Conservation (phyloP, 2,888 invertebrate species). For the Patella pellucida region DNA sequence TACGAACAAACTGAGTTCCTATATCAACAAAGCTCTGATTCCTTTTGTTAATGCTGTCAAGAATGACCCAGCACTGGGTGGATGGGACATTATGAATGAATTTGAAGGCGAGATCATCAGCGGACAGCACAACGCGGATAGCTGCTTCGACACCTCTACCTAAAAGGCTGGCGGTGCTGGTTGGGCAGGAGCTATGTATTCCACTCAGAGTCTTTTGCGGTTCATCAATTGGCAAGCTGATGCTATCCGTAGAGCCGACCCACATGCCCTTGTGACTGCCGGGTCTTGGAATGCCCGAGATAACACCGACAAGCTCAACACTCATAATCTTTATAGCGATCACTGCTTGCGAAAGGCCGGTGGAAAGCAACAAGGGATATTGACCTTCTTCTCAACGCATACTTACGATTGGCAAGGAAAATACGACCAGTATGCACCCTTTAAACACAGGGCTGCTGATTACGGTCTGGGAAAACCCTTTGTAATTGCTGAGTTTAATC, state of each 20-base stretch:
- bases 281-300: slow-evolving; percentile 45
- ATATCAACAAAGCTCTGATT: slow-evolving; percentile 44
- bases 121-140: slow-evolving; percentile 28
- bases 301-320: slow-evolving; percentile 39
- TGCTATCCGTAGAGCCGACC: slow-evolving; percentile 42
- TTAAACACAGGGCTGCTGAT: slow-evolving; percentile 28
- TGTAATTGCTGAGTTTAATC: slow-evolving; percentile 34
- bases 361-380: slow-evolving; percentile 37
- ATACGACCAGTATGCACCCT: slow-evolving; percentile 36
- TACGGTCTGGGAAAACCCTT: slow-evolving; percentile 30
- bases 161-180: slow-evolving; percentile 39
- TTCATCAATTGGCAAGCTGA: slow-evolving; percentile 51
- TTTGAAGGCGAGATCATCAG: slow-evolving; percentile 41
- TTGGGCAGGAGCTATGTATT: slow-evolving; percentile 44
- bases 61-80: slow-evolving; percentile 42
- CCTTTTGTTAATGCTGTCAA: slow-evolving; percentile 44
- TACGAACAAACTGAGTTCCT: slow-evolving; percentile 40
- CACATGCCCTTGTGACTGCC: slow-evolving; percentile 40
- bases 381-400: slow-evolving; percentile 48
- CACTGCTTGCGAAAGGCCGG: slow-evolving; percentile 44
- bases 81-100: slow-evolving; percentile 51
- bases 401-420: slow-evolving; percentile 41
- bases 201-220: slow-evolving; percentile 44
- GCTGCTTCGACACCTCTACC: slow-evolving; percentile 42
- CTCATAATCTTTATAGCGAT: slow-evolving; percentile 45